These are phyloP conservation scores for Caranx melampygus DNA, from an alignment of 2,113 vertebrate genomes.

Conservation along the genomic window DNA sequence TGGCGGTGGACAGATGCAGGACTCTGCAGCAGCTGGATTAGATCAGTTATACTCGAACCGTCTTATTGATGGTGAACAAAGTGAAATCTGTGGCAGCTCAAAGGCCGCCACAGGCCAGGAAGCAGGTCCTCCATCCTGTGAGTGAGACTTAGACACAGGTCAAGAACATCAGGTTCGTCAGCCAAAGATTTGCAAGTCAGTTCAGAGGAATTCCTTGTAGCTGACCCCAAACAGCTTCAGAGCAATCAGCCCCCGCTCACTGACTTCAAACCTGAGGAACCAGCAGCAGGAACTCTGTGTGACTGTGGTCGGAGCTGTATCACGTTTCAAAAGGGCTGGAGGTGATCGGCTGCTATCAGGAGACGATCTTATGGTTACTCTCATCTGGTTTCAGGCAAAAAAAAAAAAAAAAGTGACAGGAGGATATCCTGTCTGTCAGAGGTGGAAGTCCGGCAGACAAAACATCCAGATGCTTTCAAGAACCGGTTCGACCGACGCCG, in stretches of 20 bases:
- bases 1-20: slow-evolving; percentile 42
- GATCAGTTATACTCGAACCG: slow-evolving; percentile 55
- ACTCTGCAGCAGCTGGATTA: slow-evolving; percentile 35
- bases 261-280: not conserved
- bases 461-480: slow-evolving; percentile 7
- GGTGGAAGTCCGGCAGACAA: slow-evolving; percentile 36
- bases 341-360: slow-evolving; percentile 38
- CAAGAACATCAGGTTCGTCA: not conserved
- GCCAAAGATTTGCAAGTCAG: not conserved
- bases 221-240: not conserved
- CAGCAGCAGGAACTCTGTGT: not conserved
- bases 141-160: not conserved
- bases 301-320: not conserved
- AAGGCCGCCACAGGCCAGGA: not conserved
- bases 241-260: not conserved
- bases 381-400: slow-evolving; percentile 45
- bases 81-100: slow-evolving; percentile 31
- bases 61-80: slow-evolving; percentile 38
- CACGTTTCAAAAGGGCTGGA: not conserved
- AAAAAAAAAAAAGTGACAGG: slow-evolving; percentile 16
- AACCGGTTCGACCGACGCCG: slow-evolving; percentile 26
- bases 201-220: not conserved
- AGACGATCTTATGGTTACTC: slow-evolving; percentile 27
- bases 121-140: not conserved
- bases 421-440: slow-evolving; percentile 64